Evolutionary conservation across 1,140 invertebrate genomes (phyloP).

Genomic region (Tetranychus cinnabarinus): DNA sequence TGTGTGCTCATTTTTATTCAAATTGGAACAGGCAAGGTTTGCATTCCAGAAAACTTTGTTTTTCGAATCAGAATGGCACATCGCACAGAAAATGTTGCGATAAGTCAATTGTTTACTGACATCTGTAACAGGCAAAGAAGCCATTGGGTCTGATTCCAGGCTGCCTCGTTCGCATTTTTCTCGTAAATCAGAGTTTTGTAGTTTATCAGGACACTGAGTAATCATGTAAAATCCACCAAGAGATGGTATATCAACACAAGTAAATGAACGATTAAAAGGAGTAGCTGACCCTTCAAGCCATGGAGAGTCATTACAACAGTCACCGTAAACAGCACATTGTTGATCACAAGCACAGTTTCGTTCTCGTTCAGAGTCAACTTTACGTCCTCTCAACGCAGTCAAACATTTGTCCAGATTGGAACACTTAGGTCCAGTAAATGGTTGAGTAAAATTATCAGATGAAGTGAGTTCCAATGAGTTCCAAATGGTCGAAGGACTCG

Average conservation of each 20-base stretch:
- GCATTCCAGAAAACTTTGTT: not conserved
- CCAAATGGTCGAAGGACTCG: too few species aligned
- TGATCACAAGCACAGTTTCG: not conserved
- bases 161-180: not conserved
- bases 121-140: conserved; percentile 23
- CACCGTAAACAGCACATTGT: not conserved
- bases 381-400: not conserved
- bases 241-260: not conserved
- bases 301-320: not conserved
- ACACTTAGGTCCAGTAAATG: too few species aligned
- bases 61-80: conserved; percentile 22
- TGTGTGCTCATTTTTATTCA: too few species aligned
- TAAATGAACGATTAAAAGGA: not conserved
- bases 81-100: conserved; percentile 30
- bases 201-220: not conserved
- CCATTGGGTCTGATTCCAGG: conserved; percentile 20
- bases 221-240: not conserved
- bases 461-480: too few species aligned
- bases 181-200: not conserved
- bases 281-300: not conserved
- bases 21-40: too few species aligned
- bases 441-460: too few species aligned
- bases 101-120: conserved; percentile 24
- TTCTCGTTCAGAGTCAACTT: not conserved
- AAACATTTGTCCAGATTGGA: not conserved